A percentile compares a stretch with the other conserved stretches of the same genome.
Evolutionary conservation across 1,140 invertebrate genomes (phyloP).

Genomic region (Sinonovacula constricta): DNA sequence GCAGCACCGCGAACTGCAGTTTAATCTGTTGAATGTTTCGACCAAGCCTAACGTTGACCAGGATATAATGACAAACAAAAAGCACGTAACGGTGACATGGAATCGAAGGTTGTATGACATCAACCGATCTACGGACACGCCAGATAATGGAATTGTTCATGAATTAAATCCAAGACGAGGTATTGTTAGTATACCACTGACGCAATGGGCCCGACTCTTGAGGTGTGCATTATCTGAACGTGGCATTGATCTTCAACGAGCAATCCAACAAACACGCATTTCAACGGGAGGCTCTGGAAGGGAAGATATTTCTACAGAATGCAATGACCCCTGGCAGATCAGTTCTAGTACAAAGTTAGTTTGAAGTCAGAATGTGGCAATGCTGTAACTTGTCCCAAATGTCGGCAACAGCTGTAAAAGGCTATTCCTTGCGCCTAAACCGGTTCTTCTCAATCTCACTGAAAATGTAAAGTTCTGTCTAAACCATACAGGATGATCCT

Average conservation of each 20-base stretch:
- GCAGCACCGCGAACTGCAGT: constrained; percentile 33
- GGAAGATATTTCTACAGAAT: constrained; percentile 18
- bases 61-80: constrained; percentile 17
- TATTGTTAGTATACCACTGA: constrained; percentile 6
- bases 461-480: constrained; percentile 54
- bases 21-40: constrained; percentile 45
- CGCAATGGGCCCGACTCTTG: constrained; percentile 11
- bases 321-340: background rate
- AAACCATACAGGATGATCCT: constrained; percentile 50
- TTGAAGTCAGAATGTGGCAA: constrained; percentile 44
- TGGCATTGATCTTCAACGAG: constrained; percentile 20
- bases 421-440: constrained; percentile 45
- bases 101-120: constrained; percentile 26
- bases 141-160: constrained; percentile 2
- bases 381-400: constrained; percentile 49
- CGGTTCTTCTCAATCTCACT: constrained; percentile 39
- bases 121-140: background rate
- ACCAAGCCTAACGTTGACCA: constrained; percentile 37
- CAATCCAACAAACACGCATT: constrained; percentile 15
- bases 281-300: background rate
- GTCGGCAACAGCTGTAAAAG: constrained; percentile 39
- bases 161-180: constrained; percentile 2
- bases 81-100: constrained; percentile 7
- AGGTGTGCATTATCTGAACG: background rate
- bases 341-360: constrained; percentile 32